Percentiles rank a stretch among this genome's conserved stretches.
These are phyloP conservation scores for human DNA, from an alignment of 2,113 vertebrate genomes.

Conservation along the genomic window GRCh38 chr2:5586001-5586500, in stretches of 20 bases:
- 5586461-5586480: background rate
- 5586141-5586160: background rate
- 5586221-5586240: background rate
- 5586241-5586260: fast-evolving
- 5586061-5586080: background rate
- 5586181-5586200: background rate
- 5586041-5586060: background rate
- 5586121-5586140: background rate
- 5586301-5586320: background rate
- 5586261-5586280: background rate
- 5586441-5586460: background rate
- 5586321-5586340: no score
- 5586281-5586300: background rate
- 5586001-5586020: background rate
- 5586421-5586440: background rate
- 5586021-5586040: background rate
- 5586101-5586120: background rate
- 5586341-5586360: background rate
- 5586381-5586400: no score
- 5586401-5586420: background rate
- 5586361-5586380: no score
- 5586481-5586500: background rate
- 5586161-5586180: background rate
- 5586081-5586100: background rate
- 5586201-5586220: background rate